Evolutionary conservation across 2,888 invertebrate species (phyloP).

Genomic region (Thysanoteuthis rhombus): DNA sequence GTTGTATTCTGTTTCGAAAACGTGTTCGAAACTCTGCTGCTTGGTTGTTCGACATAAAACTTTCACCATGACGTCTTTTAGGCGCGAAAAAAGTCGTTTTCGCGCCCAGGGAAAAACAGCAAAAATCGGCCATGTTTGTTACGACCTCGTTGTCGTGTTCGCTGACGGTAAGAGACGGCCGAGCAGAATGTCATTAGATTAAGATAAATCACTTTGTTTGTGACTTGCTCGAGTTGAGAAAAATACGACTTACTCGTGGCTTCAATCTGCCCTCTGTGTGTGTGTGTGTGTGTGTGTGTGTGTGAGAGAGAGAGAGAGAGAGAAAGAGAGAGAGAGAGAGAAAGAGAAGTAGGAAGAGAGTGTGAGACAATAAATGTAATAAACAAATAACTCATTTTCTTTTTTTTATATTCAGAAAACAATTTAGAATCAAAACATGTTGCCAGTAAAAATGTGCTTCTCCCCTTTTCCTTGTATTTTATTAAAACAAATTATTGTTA

Average conservation of each 20-base stretch:
- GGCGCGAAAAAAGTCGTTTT: background rate
- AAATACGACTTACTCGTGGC: background rate
- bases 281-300: no score
- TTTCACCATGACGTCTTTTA: background rate
- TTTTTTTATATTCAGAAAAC: background rate
- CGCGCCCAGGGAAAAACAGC: background rate
- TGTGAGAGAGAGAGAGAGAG: no score
- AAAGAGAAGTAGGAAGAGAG: background rate
- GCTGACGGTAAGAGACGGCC: background rate
- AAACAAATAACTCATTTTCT: background rate
- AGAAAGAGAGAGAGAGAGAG: no score
- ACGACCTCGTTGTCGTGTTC: background rate
- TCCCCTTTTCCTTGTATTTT: background rate
- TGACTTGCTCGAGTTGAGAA: slow-evolving; percentile 12
- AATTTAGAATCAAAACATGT: background rate
- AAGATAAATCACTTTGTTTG: background rate
- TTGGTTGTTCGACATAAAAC: background rate
- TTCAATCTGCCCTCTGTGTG: background rate
- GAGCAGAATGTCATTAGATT: background rate
- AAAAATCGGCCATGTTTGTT: background rate
- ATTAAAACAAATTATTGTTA: background rate
- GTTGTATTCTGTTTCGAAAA: background rate
- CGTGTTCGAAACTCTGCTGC: background rate
- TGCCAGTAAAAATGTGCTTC: background rate
- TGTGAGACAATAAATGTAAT: background rate